A percentile compares a stretch with the other conserved stretches of the same genome.
phyloP scores from a whole-genome alignment of 1,140 invertebrate genomes.

The Cydia splendana region DNA sequence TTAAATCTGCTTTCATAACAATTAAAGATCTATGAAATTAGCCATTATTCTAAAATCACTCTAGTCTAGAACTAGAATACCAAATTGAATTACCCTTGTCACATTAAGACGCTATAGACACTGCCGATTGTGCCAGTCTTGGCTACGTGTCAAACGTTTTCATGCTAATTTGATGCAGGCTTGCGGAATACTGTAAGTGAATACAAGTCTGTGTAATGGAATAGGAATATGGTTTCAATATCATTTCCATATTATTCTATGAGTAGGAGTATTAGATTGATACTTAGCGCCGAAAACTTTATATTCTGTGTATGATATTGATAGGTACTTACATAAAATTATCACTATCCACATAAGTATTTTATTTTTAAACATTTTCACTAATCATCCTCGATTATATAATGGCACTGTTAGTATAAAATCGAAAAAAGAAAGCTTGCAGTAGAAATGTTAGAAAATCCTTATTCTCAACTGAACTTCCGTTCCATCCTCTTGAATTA shows the following conservation, averaged over 20 bases:
- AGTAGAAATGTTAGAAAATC: not conserved
- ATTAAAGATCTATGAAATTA: not conserved
- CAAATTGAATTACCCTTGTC: not conserved
- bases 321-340: too few relatives aligned
- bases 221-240: not conserved
- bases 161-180: conserved; percentile 5
- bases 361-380: too few relatives aligned
- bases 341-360: too few relatives aligned
- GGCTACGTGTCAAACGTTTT: conserved; percentile 2
- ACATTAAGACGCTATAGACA: not conserved
- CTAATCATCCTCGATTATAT: too few relatives aligned
- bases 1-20: too few relatives aligned
- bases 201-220: not conserved
- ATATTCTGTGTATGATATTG: too few relatives aligned
- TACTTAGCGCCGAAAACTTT: not conserved
- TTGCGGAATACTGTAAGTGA: not conserved
- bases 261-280: not conserved
- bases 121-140: not conserved
- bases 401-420: too few relatives aligned
- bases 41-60: not conserved
- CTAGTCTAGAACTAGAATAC: not conserved
- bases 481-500: not conserved
- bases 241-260: not conserved
- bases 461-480: not conserved
- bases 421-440: too few relatives aligned